Evolutionary conservation across 2,888 invertebrate genomes (phyloP).

Genomic region (Drosophila barbarae): DNA sequence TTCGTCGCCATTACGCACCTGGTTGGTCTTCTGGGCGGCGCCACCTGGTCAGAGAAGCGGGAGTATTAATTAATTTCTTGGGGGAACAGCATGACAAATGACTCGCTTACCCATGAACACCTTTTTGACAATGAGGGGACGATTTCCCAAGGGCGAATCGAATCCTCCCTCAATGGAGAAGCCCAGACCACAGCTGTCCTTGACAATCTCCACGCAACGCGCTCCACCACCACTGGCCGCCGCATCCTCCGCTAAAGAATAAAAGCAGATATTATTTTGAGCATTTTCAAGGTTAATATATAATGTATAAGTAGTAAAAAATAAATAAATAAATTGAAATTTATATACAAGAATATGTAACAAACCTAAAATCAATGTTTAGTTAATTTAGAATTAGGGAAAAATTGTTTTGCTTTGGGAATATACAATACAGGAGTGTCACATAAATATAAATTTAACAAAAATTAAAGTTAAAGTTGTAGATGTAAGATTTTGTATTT

Average conservation of each 20-base stretch:
- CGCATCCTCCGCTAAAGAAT: conserved; percentile 64
- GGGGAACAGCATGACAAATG: conserved; percentile 1
- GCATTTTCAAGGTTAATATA: neutral
- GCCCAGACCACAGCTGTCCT: conserved; percentile 93
- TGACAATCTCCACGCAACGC: conserved; percentile 77
- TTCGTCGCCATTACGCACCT: conserved; percentile 92
- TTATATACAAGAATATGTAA: neutral
- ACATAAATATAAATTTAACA: neutral
- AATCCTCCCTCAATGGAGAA: conserved; percentile 97
- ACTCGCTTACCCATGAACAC: conserved; percentile 91
- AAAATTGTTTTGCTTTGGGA: neutral
- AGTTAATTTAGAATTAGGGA: neutral
- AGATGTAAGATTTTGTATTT: too few species aligned
- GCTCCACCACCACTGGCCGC: conserved; percentile 61
- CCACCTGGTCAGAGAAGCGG: conserved; percentile 83
- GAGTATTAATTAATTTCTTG: conserved; percentile 8
- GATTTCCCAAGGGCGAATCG: conserved; percentile 93
- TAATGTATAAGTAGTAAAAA: too few species aligned
- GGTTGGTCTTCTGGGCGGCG: conserved; percentile 92
- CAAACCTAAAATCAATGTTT: neutral
- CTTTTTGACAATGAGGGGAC: conserved; percentile 93
- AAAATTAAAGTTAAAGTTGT: neutral
- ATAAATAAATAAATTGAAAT: neutral
- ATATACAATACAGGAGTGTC: neutral
- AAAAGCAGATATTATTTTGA: neutral